Evolutionary conservation across 1,140 invertebrate genomes (phyloP), one percentile per base, ranked within the genome.

Genomic region (Plectus sambesii): DNA sequence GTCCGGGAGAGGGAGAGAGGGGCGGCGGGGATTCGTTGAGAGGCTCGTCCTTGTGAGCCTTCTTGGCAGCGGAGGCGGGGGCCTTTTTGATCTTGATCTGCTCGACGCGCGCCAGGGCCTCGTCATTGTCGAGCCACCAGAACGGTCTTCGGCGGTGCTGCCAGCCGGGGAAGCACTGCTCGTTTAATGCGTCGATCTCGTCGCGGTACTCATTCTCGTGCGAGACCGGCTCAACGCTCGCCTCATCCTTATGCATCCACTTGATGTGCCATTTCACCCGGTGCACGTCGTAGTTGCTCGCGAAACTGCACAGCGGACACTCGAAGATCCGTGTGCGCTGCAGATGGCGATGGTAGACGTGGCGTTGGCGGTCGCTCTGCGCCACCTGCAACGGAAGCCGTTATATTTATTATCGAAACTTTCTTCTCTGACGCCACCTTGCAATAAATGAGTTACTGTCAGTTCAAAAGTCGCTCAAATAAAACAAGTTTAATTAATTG

Each of bases 191-290:
- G 29, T 62, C 61, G 38, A 62, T 62, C 41, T 61, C 51, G n/a
- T 61, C 47, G 6, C 61, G 15, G 39, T 48, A 61, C 36, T 54
- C 25, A 15, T 42, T 27, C 26, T 62, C 60, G 40, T 62, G 60
- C 6, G 61, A 61, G n/a, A 62, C 55, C 12, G 60, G 61, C 36
- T 63, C 57, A 22, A 59, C 22, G 12, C 37, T 35, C 17, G 15
- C 26, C 2, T 39, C 49, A 17, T 48, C 38, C 40, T 60, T 60
- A 42, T 61, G 58, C 19, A 50, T 50, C 52, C 61, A 61, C 40
- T 62, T 62, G 3, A 62, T 56, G 36, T 62, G 60, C 57, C 61
- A 60, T 45, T 63, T 63, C 17, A 62, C 60, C 24, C 60, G 19
- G 38, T 62, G 60, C 4, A 62, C 44, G 41, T 62, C 60, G 43